Evolutionary conservation across 30 jellyfish, hydroid and myxozoan genomes (phyloP).

Genomic region (Hydra vulgaris): DNA sequence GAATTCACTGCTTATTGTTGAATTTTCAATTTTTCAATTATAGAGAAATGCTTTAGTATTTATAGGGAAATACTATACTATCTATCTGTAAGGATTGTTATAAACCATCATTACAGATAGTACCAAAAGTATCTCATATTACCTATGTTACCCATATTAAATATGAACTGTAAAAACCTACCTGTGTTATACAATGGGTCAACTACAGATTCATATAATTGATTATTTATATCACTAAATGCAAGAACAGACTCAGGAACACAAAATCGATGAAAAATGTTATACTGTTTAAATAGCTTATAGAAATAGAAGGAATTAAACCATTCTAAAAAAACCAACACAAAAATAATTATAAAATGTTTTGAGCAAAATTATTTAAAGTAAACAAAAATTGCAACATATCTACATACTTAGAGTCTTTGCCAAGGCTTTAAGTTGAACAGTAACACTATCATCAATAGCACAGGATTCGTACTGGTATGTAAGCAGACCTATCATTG

Average conservation of each 20-base stretch:
- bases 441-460: background rate
- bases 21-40: too few relatives aligned
- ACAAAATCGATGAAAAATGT: background rate
- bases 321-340: background rate
- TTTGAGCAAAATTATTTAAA: too few relatives aligned
- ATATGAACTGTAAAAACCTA: background rate
- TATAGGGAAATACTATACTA: too few relatives aligned
- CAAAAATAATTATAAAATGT: too few relatives aligned
- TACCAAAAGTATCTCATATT: background rate
- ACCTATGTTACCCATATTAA: background rate
- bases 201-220: background rate
- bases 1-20: background rate
- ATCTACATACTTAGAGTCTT: background rate
- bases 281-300: background rate
- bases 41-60: too few relatives aligned
- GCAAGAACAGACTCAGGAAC: background rate
- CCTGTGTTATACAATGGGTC: background rate
- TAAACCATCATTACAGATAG: too few relatives aligned
- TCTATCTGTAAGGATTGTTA: too few relatives aligned
- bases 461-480: background rate
- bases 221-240: background rate
- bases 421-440: background rate
- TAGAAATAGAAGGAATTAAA: background rate
- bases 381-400: background rate
- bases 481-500: background rate